Base-by-base conservation (phyloP, 2,797 vertebrate species). In the Anguilla obscura region DNA sequence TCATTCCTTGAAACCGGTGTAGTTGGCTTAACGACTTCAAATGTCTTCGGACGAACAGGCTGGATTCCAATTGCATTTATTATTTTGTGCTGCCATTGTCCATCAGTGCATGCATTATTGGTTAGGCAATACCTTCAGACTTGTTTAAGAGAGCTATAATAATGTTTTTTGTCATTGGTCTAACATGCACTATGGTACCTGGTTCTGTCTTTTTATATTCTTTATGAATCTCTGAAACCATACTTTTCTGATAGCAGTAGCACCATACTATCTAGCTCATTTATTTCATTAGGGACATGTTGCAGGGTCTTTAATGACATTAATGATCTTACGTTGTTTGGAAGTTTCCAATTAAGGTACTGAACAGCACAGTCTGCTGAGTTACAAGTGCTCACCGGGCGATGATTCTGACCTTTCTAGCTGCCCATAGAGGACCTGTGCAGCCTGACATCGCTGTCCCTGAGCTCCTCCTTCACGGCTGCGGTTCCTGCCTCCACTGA, bases 401-500 rank as follows among this genome's bases (percentile, higher is more conserved):
- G 33, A 24, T 89, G 88, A 93, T 89, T 86, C 69, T 91, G 87
- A 90, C 92, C 30, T 86, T 87, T 90, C 56, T 91, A 99, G 98
- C 95, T 99, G 88, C 98, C 98, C 54, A 97, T 99, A 87, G 98
- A 99, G 93, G 98, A 99, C 92, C 89, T 98, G 91, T 97, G 98
- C 93, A 97, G 96, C 90, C 93, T 99, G 3, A 95, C 98, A 0
- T 97, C 97, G 1, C 96, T 96, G 36, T 97, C 97, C 0, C 90
- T 98, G 63, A 93, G 96, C 66, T 93, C 96, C 1, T 88, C 96
- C 0, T 95, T 98, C 91, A 92, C 95, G 0, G 94, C 97, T 21
- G 91, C 96, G 0, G 95, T 99, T 30, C 98, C 98, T 0, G 97
- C 96, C 21, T 99, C 98, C 71, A 97, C 97, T 0, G 98, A 99